Conservation (phyloP, 2,797 vertebrate species). For the Cyclopterus lumpus region DNA sequence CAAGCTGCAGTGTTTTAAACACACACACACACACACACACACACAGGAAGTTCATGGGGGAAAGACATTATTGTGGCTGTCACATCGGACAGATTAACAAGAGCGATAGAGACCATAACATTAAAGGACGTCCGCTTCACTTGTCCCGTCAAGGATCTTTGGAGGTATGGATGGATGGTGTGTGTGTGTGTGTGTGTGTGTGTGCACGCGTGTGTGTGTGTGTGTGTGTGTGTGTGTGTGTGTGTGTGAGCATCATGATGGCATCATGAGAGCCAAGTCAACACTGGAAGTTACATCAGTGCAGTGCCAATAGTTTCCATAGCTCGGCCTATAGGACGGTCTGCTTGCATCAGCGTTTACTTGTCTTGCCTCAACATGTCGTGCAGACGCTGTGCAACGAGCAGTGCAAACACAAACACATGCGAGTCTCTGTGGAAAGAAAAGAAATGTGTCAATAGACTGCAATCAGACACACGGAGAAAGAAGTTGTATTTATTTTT, state of each 20-base stretch:
- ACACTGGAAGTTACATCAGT: conserved; percentile 66
- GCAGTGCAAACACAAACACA: conserved; percentile 37
- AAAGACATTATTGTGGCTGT: conserved; percentile 64
- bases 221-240: conserved; percentile 12
- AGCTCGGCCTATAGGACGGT: conserved; percentile 28
- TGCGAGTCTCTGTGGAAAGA: conserved; percentile 1
- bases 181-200: conserved; percentile 23
- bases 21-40: conserved; percentile 14
- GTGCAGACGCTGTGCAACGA: conserved; percentile 21
- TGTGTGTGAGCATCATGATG: background rate
- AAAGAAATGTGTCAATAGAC: conserved; percentile 36
- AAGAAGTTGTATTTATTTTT: background rate
- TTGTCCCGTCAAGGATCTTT: conserved; percentile 60
- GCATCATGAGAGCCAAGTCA: conserved; percentile 32
- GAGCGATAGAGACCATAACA: conserved; percentile 61
- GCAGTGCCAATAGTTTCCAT: conserved; percentile 34
- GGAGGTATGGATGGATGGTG: conserved; percentile 34
- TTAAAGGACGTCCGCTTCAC: conserved; percentile 67
- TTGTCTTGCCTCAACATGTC: conserved; percentile 61
- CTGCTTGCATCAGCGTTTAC: conserved; percentile 71
- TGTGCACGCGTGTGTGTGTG: conserved; percentile 4
- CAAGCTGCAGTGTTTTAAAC: conserved; percentile 46
- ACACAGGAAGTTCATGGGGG: conserved; percentile 36
- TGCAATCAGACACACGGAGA: conserved; percentile 25
- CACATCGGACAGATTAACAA: conserved; percentile 71